These are phyloP conservation scores for Lacanobia oleracea DNA, from an alignment of 2,888 invertebrate genomes.

Conservation along the genomic window DNA sequence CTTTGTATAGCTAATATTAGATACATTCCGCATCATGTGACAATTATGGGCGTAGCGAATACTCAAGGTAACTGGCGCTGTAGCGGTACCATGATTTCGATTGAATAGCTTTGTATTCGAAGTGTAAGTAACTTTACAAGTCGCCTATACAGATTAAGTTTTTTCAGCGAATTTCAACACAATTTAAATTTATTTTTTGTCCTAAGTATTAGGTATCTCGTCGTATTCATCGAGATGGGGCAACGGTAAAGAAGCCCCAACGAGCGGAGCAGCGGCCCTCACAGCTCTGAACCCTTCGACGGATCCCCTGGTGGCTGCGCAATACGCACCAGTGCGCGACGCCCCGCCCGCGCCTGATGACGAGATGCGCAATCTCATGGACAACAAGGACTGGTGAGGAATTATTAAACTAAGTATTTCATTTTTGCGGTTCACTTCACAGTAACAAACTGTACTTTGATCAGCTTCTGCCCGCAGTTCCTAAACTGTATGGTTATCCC, in stretches of 20 bases:
- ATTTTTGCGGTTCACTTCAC: background rate
- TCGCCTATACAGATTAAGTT: background rate
- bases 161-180: background rate
- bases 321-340: constrained; percentile 94
- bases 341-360: constrained; percentile 92
- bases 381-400: constrained; percentile 93
- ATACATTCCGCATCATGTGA: constrained; percentile 41
- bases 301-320: constrained; percentile 93
- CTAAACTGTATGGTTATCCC: background rate
- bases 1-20: constrained; percentile 36
- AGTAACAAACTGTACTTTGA: background rate
- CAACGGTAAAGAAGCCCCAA: constrained; percentile 89
- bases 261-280: constrained; percentile 89
- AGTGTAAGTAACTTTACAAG: background rate
- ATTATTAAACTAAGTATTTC: background rate
- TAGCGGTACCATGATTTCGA: constrained; percentile 9
- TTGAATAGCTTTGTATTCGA: constrained; percentile 9
- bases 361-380: constrained; percentile 94
- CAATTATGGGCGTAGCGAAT: constrained; percentile 36
- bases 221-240: constrained; percentile 85
- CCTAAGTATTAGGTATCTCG: constrained; percentile 79
- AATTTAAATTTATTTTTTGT: background rate
- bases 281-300: constrained; percentile 94
- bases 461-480: background rate
- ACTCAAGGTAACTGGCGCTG: constrained; percentile 37